phyloP scores from a whole-genome alignment of 1,140 invertebrate genomes.

The Macrotrachela quadricornifera region DNA sequence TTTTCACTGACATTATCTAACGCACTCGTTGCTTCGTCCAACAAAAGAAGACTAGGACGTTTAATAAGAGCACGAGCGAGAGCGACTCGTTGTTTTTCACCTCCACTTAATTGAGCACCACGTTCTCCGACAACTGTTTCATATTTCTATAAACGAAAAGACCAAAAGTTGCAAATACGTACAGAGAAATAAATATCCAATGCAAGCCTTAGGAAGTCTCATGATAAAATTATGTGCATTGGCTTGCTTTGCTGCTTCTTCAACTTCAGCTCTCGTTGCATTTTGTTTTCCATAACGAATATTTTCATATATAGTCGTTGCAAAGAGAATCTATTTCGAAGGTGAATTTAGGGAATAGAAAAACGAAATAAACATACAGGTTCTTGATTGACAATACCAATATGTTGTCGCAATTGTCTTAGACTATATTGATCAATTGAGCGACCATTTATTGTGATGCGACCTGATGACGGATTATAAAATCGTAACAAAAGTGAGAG shows the following conservation, averaged over 20 bases:
- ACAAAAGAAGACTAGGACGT: slow-evolving; percentile 73
- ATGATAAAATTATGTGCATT: slow-evolving; percentile 65
- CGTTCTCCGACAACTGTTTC: slow-evolving; percentile 50
- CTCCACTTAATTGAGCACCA: slow-evolving; percentile 29
- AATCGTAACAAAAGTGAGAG: too few relatives aligned
- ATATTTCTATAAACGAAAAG: slow-evolving; percentile 42
- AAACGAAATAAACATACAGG: too few relatives aligned
- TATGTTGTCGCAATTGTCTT: too few relatives aligned
- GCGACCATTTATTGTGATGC: too few relatives aligned
- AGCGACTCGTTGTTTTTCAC: slow-evolving; percentile 93
- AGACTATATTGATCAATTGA: too few relatives aligned
- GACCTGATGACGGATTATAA: too few relatives aligned
- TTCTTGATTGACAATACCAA: too few relatives aligned
- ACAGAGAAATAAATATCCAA: too few relatives aligned
- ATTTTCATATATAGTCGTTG: slow-evolving; percentile 14
- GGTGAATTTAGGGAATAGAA: too few relatives aligned
- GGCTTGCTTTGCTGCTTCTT: slow-evolving; percentile 35
- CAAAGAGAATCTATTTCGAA: too few relatives aligned
- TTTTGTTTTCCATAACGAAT: slow-evolving; percentile 19
- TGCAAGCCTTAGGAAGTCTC: slow-evolving; percentile 33
- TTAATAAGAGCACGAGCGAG: slow-evolving; percentile 91
- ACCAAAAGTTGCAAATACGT: too few relatives aligned
- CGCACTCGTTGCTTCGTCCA: slow-evolving; percentile 93
- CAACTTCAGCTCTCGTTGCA: slow-evolving; percentile 27
- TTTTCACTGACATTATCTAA: slow-evolving; percentile 43